Evolutionary conservation across 2,888 invertebrate genomes (phyloP), one percentile per base, ranked within the genome.

Genomic region (Tribolium freemani): DNA sequence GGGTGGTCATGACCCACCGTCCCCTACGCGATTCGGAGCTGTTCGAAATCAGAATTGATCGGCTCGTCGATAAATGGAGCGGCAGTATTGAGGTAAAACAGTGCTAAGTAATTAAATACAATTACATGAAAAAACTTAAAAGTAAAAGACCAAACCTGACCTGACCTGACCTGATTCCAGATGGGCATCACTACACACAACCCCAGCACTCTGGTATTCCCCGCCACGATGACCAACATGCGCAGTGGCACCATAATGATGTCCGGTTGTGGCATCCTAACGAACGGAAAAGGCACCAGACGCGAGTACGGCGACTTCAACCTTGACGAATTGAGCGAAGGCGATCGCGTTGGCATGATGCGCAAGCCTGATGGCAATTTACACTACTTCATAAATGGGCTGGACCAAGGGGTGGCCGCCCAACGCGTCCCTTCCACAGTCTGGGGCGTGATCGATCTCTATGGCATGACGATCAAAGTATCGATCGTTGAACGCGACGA

Each of bases 221-320:
- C 98, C 1, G 96, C 97, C 0, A 98, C 98, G 1, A 97, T 98
- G 97, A 98, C 98, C 0, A 98, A 98, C 85, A 95, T 98, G 94
- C 91, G 96, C 69, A 92, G 93, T 20, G 93, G 97, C 5, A 96
- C 96, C 0, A 94, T 95, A 31, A 96, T 96, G 94, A 97, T 98
- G 97, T 97, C 97, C 11, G 98, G 98, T 0, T 96, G 96, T 88
- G 98, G 97, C 68, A 96, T 98, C 79, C 88, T 98, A n/a, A 94
- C 96, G 1, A 98, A 98, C 85, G 98, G 98, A 0, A 97, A 97
- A 85, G 97, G 97, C 3, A 96, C 96, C 1, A 91, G 95, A 75
- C 90, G 96, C 73, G 97, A 97, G 85, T 98, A 98, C 84, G 97
- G 97, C 0, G 93, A 94, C 82, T 96, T 95, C 82, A 98, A 98